These are phyloP conservation scores for Erpornis zantholeuca DNA, from an alignment of 2,113 vertebrate species.

Conservation along the genomic window DNA sequence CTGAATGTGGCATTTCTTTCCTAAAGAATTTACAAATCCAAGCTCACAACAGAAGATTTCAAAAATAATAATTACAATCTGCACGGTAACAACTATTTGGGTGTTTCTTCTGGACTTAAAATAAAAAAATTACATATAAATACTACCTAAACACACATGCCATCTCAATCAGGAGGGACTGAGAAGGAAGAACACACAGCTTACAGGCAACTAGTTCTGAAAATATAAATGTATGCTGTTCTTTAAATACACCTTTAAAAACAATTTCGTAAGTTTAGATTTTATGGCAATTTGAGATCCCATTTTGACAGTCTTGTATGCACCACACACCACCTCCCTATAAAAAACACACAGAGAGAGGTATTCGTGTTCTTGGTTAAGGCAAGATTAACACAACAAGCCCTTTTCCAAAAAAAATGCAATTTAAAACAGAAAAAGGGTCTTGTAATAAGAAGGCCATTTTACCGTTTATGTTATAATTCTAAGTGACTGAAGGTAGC, in stretches of 20 bases:
- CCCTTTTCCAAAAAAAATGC: neutral
- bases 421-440: neutral
- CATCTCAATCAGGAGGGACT: neutral
- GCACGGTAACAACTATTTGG: neutral
- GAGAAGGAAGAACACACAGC: neutral
- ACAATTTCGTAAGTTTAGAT: neutral
- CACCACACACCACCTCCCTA: neutral
- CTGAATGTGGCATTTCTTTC: neutral
- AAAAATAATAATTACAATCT: constrained; percentile 6
- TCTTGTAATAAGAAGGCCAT: neutral
- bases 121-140: neutral
- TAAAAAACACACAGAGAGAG: neutral
- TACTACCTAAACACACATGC: neutral
- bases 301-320: neutral
- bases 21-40: neutral
- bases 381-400: neutral
- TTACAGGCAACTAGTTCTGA: neutral
- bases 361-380: neutral
- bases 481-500: neutral
- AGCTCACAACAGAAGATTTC: neutral
- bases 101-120: neutral
- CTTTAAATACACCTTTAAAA: neutral
- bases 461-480: constrained; percentile 40
- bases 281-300: neutral
- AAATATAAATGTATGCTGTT: neutral